Evolutionary conservation across 2,888 invertebrate genomes (phyloP), one percentile per base, ranked within the genome.

Genomic region (Sphaerolaimus hirsutus): DNA sequence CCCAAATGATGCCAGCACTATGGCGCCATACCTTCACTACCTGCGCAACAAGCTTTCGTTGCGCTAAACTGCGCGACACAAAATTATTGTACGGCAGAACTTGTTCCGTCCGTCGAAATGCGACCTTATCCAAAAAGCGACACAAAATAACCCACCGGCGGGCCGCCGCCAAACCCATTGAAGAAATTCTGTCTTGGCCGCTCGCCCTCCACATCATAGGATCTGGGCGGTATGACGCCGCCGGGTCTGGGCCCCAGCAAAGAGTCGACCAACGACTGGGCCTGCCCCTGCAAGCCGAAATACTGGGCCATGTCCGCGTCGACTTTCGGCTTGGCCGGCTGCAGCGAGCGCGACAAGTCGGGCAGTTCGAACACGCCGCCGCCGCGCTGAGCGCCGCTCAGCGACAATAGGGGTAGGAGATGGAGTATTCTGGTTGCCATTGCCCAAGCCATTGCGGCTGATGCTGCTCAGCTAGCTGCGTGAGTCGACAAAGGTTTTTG

Each of bases 231-330:
- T 51, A 62, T 59, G 43, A 58, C 53, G 37, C 60, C 60, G 22
- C 60, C 60, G 26, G 60, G 58, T n/a, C 60, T 47, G 40, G 57
- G 57, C n/a, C 60, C 61, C 29, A 61, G 53, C 42, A 61, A 46
- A 7, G 55, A 54, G 51, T 61, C 59, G 17, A 61, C 55, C 43
- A 61, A 51, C 47, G 58, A 55, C 45, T 57, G 55, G 42, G 61
- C 61, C 49, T 61, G 59, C 12, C 61, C 61, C 48, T 61, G 59
- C 24, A 61, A 51, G 40, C 62, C 61, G 49, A 61, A 61, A 48
- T 54, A 61, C 32, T 55, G 52, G 27, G 54, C 51, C 44, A 57
- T 51, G 50, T 61, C 61, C 25, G 61, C 57, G n/a, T 58, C 54
- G 2, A 61, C 56, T 14, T 56, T 58, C 26, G 61, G 61, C 49